A percentile compares a stretch with the other conserved stretches of the same genome.
Evolutionary conservation across 2,888 invertebrate species (phyloP).

Genomic region (Pyrocoelia pectoralis): DNA sequence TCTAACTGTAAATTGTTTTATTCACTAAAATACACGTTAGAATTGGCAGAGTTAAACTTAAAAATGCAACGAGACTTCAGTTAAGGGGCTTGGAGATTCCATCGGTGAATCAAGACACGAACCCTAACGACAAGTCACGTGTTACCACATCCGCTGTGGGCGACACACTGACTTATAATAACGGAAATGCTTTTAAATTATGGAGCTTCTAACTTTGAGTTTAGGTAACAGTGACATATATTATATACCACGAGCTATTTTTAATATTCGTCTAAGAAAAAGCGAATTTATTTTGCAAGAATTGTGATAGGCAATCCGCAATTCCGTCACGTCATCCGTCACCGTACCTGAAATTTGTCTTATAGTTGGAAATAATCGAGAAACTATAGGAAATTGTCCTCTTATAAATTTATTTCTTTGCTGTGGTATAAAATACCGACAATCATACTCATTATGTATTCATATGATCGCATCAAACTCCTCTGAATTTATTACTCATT

Average conservation of each 20-base stretch:
- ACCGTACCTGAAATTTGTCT: neutral
- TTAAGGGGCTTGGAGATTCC: conserved; percentile 40
- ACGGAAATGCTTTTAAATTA: conserved; percentile 48
- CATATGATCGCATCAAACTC: conserved; percentile 22
- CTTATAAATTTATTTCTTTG: conserved; percentile 23
- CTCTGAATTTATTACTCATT: conserved; percentile 33
- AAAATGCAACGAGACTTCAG: conserved; percentile 21
- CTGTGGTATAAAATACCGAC: conserved; percentile 19
- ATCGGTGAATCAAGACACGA: conserved; percentile 53
- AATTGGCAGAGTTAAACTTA: conserved; percentile 12
- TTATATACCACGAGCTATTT: neutral
- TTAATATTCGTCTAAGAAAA: neutral
- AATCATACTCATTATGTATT: conserved; percentile 23
- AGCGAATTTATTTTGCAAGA: neutral
- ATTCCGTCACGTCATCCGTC: too few relatives aligned
- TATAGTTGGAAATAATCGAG: neutral
- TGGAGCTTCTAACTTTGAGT: conserved; percentile 1
- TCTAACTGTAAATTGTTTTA: neutral
- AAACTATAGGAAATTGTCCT: conserved; percentile 17
- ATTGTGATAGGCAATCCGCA: too few relatives aligned
- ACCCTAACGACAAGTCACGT: conserved; percentile 53
- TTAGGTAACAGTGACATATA: conserved; percentile 9
- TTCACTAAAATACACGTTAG: neutral
- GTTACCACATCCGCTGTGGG: conserved; percentile 54
- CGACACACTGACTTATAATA: conserved; percentile 60